A percentile compares a stretch with the other conserved stretches of the same genome.
phyloP scores from a whole-genome alignment of 2,797 vertebrate genomes.

The Heteromormyrus szaboi region DNA sequence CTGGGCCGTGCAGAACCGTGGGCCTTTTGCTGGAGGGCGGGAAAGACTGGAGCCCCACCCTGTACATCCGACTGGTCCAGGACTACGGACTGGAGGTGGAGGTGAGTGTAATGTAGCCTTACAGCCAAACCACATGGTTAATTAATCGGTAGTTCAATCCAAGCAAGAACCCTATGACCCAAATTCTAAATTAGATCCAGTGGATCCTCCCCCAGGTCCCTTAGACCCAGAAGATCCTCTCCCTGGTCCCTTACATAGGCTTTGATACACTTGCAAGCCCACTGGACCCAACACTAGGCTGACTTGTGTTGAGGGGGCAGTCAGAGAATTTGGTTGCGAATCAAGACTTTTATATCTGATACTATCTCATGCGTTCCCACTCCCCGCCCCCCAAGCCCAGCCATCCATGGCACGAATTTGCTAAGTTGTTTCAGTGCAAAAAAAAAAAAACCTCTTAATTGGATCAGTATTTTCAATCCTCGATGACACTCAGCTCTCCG shows the following conservation, averaged over 20 bases:
- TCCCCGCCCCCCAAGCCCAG: neutral
- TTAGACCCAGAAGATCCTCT: neutral
- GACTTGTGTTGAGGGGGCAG: neutral
- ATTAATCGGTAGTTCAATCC: neutral
- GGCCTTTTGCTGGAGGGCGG: conserved; percentile 82
- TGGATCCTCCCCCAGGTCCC: neutral
- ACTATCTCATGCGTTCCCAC: neutral
- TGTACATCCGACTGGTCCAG: conserved; percentile 90
- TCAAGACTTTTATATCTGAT: neutral
- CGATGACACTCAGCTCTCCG: neutral
- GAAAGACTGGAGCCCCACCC: conserved; percentile 83
- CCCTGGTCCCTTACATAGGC: neutral
- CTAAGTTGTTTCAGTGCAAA: neutral
- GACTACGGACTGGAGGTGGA: conserved; percentile 92
- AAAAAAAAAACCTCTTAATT: neutral
- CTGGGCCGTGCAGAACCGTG: conserved; percentile 68
- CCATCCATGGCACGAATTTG: neutral
- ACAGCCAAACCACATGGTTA: neutral
- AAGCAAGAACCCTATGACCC: neutral
- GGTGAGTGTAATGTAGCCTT: conserved; percentile 49
- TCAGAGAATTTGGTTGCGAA: neutral
- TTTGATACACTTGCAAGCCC: neutral
- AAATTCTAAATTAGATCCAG: neutral
- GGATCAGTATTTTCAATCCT: neutral
- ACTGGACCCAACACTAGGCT: neutral